Conservation (phyloP, 2,113 vertebrate genomes). For the Phyllostomus discolor region DNA sequence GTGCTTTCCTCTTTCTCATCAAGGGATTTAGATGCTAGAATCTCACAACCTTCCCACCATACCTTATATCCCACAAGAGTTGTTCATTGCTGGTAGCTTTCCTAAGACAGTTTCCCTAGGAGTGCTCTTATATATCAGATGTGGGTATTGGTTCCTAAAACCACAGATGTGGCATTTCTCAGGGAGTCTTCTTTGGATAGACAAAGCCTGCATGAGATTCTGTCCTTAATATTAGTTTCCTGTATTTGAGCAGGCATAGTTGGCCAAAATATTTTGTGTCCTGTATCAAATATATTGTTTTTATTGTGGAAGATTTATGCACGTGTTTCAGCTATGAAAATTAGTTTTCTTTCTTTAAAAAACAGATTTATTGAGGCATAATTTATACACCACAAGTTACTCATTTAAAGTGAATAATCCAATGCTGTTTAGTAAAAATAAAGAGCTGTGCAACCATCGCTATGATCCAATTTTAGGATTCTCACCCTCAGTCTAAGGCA, state of each 20-base stretch:
- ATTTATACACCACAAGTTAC: not conserved
- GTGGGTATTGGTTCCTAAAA: constrained; percentile 2
- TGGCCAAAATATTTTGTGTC: not conserved
- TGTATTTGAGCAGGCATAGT: not conserved
- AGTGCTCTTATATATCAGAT: not conserved
- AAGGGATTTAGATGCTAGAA: not conserved
- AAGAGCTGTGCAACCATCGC: not conserved
- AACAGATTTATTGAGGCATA: not conserved
- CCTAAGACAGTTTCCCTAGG: not conserved
- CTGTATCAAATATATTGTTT: not conserved
- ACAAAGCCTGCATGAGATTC: not conserved
- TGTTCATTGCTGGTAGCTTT: not conserved
- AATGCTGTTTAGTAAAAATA: not conserved
- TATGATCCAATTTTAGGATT: not conserved
- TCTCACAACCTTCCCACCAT: not conserved
- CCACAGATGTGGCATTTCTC: not conserved
- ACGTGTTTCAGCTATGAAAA: constrained; percentile 16
- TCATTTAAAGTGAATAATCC: not conserved
- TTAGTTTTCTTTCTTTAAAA: not conserved
- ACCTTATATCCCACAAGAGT: not conserved
- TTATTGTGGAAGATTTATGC: not conserved
- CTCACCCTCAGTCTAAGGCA: not conserved
- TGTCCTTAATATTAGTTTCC: not conserved
- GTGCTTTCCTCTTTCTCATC: not conserved
- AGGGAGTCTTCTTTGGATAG: not conserved